Evolutionary conservation across 2,113 vertebrate genomes (phyloP), one percentile per base, ranked within the genome.

Genomic region (Forbesichthys agassizii): DNA sequence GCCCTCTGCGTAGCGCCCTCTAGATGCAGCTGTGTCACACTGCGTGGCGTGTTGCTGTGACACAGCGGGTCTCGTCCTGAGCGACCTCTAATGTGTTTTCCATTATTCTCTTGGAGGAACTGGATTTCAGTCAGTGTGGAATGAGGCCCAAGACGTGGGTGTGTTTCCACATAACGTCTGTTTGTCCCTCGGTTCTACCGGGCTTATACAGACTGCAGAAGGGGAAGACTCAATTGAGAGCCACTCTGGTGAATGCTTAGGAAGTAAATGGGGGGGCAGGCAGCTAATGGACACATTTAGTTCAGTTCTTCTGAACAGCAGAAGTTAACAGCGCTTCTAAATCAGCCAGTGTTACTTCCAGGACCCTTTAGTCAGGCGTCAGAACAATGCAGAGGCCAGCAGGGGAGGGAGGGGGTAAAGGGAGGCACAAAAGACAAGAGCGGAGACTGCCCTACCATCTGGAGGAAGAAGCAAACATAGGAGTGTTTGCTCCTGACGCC

Each of bases 391-490:
- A 78, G 81, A 71, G 62, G 64, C 72, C 12, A 33, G 71, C 57
- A 18, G 73, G 71, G 53, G 27, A 27, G 27, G 27, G 2, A 27
- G 27, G 27, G 27, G 27, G 27, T 27, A 27, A 27, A 2, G 27
- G 27, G 27, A 27, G 27, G 27, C 27, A 65, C 66, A 65, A 71
- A 78, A 75, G 73, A 70, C 66, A 48, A 11, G 69, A 64, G 82
- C 71, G 76, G 70, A 61, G 62, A 77, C 62, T 49, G 56, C 61
- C 11, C 69, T 56, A 79, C 88, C 92, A 89, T 87, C 88, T 86
- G 75, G 89, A 90, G 84, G 86, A 87, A 90, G 85, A 70, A 61
- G 85, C 82, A 88, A 91, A 83, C 86, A 75, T 80, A 90, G 71
- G 36, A 69, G 86, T 88, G 83, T 82, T 88, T 86, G 83, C 82